Percentiles rank a stretch among this genome's conserved stretches.
These are phyloP conservation scores for Protonemura montana DNA, from an alignment of 2,888 invertebrate genomes.

Conservation along the genomic window DNA sequence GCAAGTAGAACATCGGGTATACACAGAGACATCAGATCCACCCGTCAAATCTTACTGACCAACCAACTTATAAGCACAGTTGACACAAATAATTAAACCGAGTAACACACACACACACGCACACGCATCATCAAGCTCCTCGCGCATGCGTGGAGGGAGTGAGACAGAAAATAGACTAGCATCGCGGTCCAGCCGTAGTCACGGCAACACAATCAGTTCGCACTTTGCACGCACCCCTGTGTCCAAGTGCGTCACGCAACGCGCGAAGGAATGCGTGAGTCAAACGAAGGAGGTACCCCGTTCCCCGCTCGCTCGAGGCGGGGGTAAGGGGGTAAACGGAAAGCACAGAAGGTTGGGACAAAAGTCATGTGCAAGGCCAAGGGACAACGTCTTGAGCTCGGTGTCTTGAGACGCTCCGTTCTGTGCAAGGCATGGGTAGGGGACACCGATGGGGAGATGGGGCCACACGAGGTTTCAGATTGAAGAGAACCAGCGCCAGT, in stretches of 20 bases:
- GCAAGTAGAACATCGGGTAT: not conserved
- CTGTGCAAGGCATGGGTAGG: not conserved
- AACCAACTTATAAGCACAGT: not conserved
- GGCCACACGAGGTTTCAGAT: too few relatives aligned
- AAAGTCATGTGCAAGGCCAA: not conserved
- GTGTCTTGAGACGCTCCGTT: not conserved
- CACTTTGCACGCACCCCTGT: not conserved
- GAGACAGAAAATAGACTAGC: conserved; percentile 9
- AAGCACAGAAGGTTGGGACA: not conserved
- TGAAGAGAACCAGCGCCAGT: too few relatives aligned
- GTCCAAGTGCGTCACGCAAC: not conserved
- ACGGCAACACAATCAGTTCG: not conserved
- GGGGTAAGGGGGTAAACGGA: not conserved
- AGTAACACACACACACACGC: not conserved
- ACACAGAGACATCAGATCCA: not conserved
- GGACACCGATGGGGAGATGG: not conserved
- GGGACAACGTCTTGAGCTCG: not conserved
- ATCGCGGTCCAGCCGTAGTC: not conserved
- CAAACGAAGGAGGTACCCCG: not conserved
- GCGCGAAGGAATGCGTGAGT: not conserved
- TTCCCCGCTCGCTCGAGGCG: not conserved
- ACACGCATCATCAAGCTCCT: not conserved
- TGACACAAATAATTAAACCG: not conserved
- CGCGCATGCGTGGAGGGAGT: not conserved
- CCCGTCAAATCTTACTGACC: not conserved